Conservation (phyloP, 1,140 invertebrate species). For the Drosophila kanapiae region DNA sequence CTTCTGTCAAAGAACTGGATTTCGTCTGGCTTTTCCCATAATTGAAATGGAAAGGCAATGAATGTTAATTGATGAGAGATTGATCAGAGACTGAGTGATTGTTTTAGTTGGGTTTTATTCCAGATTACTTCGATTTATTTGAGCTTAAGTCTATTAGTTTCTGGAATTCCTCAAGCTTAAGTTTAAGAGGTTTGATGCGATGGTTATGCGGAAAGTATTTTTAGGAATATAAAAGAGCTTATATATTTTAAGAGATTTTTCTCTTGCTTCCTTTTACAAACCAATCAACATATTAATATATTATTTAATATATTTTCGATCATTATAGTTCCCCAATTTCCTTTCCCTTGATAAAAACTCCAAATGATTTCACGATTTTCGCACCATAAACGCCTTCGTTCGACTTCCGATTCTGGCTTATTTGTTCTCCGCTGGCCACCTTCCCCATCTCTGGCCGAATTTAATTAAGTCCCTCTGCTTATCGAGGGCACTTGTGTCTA, state of each 20-base stretch:
- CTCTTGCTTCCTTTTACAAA: not conserved
- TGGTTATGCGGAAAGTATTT: not conserved
- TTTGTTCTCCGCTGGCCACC: conserved; percentile 26
- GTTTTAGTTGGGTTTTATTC: not conserved
- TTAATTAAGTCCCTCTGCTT: conserved; percentile 69
- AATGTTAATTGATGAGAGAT: conserved; percentile 38
- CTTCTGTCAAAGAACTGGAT: conserved; percentile 4
- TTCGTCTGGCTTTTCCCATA: conserved; percentile 24
- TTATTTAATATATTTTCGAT: not conserved
- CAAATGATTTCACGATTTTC: not conserved
- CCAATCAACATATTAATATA: not conserved
- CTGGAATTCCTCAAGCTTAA: not conserved
- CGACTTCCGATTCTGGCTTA: not conserved
- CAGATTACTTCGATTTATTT: conserved; percentile 2
- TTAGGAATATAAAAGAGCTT: not conserved
- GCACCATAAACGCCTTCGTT: not conserved
- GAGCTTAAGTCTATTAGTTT: not conserved
- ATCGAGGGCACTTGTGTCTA: conserved; percentile 52
- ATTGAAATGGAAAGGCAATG: conserved; percentile 60
- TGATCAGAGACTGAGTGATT: conserved; percentile 1
- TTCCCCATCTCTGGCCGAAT: conserved; percentile 39
- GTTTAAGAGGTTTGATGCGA: not conserved
- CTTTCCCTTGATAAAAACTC: not conserved
- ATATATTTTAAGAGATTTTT: not conserved
- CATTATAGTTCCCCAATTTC: not conserved